Evolutionary conservation across 2,888 invertebrate genomes (phyloP).

Genomic region (Drosophila multiciliata): DNA sequence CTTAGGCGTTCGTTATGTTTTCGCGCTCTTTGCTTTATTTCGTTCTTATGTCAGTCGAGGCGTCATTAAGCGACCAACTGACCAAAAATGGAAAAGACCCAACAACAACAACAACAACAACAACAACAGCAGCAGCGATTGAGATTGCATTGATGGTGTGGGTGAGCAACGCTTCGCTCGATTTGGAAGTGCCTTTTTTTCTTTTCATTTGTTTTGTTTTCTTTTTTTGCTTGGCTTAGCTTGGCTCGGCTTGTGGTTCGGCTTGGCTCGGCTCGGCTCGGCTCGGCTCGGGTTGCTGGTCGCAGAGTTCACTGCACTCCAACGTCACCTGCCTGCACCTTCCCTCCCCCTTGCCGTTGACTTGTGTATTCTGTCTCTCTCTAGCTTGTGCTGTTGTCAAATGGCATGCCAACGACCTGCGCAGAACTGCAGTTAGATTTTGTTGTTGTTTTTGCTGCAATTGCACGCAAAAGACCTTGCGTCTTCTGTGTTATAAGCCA

Average conservation of each 20-base stretch:
- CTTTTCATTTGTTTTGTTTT: slow-evolving; percentile 7
- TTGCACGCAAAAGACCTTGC: slow-evolving; percentile 81
- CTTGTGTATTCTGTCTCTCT: slow-evolving; percentile 2
- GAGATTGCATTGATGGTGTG: slow-evolving; percentile 74
- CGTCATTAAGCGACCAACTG: slow-evolving; percentile 63
- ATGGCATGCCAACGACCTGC: slow-evolving; percentile 77
- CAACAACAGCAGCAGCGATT: slow-evolving; percentile 42
- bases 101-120: slow-evolving; percentile 14
- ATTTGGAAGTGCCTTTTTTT: slow-evolving; percentile 9
- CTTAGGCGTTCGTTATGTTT: slow-evolving; percentile 1
- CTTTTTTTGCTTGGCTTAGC: slow-evolving; percentile 7
- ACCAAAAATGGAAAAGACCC: slow-evolving; percentile 65
- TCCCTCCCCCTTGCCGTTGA: neutral
- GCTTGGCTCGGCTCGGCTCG: neutral
- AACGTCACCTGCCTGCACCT: slow-evolving; percentile 42
- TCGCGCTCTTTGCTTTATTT: slow-evolving; percentile 18
- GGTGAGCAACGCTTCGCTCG: slow-evolving; percentile 38
- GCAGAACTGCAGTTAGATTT: slow-evolving; percentile 79
- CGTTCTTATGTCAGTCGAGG: slow-evolving; percentile 44
- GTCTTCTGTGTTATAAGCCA: slow-evolving; percentile 51
- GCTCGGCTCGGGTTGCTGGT: slow-evolving; percentile 23
- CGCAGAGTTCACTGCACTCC: slow-evolving; percentile 57
- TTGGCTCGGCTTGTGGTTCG: neutral
- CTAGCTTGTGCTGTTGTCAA: slow-evolving; percentile 33
- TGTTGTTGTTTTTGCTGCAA: slow-evolving; percentile 49